phyloP scores from a whole-genome alignment of 2,888 invertebrate species.

The Argyra leucocephala region DNA sequence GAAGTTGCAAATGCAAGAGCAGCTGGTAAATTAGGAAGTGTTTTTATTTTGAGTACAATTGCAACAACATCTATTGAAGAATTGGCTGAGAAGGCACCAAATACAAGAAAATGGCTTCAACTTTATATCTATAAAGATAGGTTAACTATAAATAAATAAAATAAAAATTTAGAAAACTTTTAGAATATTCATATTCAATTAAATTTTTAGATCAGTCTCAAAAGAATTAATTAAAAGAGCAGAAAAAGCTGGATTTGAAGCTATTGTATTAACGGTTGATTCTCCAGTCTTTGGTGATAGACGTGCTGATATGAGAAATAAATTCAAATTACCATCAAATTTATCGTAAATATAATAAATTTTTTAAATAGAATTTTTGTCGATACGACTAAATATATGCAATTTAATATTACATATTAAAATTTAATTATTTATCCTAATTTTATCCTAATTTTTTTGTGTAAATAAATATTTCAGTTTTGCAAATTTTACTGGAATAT shows the following conservation, averaged over 20 bases:
- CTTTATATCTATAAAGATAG: conserved; percentile 81
- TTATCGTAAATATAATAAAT: conserved; percentile 45
- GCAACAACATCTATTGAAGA: conserved; percentile 83
- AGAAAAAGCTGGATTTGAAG: conserved; percentile 75
- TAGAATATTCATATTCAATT: too few species aligned
- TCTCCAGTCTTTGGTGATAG: conserved; percentile 78
- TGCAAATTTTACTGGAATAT: conserved; percentile 65
- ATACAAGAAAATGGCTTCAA: conserved; percentile 79
- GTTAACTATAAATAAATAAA: conserved; percentile 36
- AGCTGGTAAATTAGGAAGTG: conserved; percentile 62
- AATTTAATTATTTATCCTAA: too few species aligned
- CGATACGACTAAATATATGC: too few species aligned
- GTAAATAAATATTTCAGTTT: conserved; percentile 47
- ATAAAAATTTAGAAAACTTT: too few species aligned
- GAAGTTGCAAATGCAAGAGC: conserved; percentile 78
- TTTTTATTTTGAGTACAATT: conserved; percentile 77
- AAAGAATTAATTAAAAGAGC: conserved; percentile 63
- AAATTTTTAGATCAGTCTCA: conserved; percentile 48
- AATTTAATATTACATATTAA: too few species aligned
- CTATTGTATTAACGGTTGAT: conserved; percentile 79
- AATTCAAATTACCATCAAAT: conserved; percentile 71
- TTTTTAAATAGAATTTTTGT: not conserved
- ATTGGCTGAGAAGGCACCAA: conserved; percentile 66
- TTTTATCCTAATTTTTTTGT: too few species aligned
- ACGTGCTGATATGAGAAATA: conserved; percentile 71